Percentiles rank a stretch among this genome's conserved stretches.
Conservation (phyloP, 1,140 invertebrate genomes). For the Potamilus streckersoni region DNA sequence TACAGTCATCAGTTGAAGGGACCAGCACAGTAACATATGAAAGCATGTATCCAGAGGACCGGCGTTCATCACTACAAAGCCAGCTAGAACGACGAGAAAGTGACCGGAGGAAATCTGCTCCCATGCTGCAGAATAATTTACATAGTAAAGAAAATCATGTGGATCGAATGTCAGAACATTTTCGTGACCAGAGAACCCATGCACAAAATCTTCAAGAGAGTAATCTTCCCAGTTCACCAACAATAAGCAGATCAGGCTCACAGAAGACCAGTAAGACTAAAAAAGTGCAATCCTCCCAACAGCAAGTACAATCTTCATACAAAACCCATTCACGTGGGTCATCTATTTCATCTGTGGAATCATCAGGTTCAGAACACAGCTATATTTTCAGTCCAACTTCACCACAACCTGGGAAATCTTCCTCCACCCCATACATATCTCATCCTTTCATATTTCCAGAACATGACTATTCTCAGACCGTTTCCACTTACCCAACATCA, state of each 20-base stretch:
- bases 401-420: background rate
- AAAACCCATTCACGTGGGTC: conserved; percentile 27
- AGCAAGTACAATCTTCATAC: conserved; percentile 4
- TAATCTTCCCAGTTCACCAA: conserved; percentile 15
- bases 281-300: conserved; percentile 15
- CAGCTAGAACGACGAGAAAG: conserved; percentile 8
- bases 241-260: background rate
- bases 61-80: too few relatives aligned
- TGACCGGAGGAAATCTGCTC: conserved; percentile 51
- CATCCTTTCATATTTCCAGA: conserved; percentile 13
- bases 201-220: conserved; percentile 28
- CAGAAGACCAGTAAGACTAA: conserved; percentile 3
- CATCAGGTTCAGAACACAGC: conserved; percentile 22
- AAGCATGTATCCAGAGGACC: background rate
- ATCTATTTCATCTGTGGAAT: conserved; percentile 26
- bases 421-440: background rate
- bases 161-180: conserved; percentile 33
- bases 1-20: conserved; percentile 49
- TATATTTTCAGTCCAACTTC: conserved; percentile 20
- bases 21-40: conserved; percentile 41
- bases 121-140: conserved; percentile 27
- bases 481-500: too few relatives aligned
- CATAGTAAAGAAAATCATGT: conserved; percentile 21
- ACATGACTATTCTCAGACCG: background rate
- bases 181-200: conserved; percentile 22